These are phyloP conservation scores for Tenthredo distinguenda DNA, from an alignment of 2,888 invertebrate species.

Conservation along the genomic window DNA sequence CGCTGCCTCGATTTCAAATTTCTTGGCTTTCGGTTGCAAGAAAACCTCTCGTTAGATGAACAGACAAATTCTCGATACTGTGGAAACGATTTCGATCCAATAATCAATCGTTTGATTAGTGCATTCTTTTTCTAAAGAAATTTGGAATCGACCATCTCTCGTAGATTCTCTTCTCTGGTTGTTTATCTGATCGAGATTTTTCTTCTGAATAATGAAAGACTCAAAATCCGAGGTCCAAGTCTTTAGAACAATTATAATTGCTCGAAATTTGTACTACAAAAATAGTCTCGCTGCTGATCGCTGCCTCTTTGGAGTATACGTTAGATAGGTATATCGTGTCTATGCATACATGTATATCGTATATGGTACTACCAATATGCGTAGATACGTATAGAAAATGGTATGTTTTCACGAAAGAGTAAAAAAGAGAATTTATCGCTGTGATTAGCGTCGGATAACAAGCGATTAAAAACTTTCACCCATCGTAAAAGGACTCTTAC, in stretches of 20 bases:
- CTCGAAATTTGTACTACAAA: neutral
- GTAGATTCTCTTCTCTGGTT: neutral
- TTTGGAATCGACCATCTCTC: neutral
- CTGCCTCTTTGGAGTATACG: no score
- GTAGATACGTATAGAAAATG: neutral
- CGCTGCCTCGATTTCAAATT: neutral
- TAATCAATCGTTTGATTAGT: neutral
- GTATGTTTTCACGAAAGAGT: neutral
- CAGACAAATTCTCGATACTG: neutral
- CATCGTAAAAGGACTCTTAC: slow-evolving; percentile 26
- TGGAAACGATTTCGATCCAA: neutral
- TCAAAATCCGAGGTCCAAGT: neutral
- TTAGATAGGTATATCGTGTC: no score
- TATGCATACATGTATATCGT: no score
- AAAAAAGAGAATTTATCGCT: slow-evolving; percentile 15
- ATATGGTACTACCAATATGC: neutral
- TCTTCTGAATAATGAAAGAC: neutral
- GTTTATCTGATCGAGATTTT: no score
- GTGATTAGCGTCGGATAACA: slow-evolving; percentile 25
- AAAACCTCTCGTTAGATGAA: neutral
- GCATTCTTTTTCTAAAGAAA: neutral
- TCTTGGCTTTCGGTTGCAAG: neutral
- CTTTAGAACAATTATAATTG: neutral
- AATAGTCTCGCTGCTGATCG: no score
- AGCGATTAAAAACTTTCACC: slow-evolving; percentile 26